Evolutionary conservation across 2,113 vertebrate genomes (phyloP).

Genomic region (Ceyx cyanopectus): DNA sequence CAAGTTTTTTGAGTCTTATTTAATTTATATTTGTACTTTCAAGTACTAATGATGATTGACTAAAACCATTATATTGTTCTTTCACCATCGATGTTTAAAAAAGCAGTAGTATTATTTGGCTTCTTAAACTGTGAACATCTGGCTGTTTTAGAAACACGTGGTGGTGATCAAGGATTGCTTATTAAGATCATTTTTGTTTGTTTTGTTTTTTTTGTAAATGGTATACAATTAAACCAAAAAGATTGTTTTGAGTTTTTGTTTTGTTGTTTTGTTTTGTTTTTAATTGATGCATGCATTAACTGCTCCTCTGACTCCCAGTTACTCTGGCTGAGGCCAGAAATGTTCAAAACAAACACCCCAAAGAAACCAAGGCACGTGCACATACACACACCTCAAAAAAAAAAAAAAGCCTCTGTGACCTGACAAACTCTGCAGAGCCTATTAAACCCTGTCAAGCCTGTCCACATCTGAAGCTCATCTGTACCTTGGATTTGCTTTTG

Average conservation of each 20-base stretch:
- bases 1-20: conserved; percentile 74
- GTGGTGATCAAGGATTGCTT: conserved; percentile 63
- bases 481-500: conserved; percentile 73
- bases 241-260: conserved; percentile 16
- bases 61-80: conserved; percentile 72
- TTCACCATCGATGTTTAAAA: conserved; percentile 65
- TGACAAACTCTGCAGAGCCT: conserved; percentile 38
- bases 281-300: conserved; percentile 12
- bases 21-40: conserved; percentile 80
- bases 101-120: conserved; percentile 69
- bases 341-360: background rate
- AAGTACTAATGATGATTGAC: conserved; percentile 73
- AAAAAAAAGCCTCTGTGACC: conserved; percentile 22
- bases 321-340: background rate
- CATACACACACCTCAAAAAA: background rate
- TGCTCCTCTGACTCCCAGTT: background rate
- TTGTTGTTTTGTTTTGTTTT: background rate
- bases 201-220: conserved; percentile 66
- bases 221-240: conserved; percentile 59
- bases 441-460: conserved; percentile 35
- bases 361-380: background rate
- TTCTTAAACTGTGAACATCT: conserved; percentile 68
- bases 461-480: conserved; percentile 73
- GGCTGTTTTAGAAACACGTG: conserved; percentile 42
- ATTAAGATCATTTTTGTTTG: conserved; percentile 68